Percentiles rank a stretch among this genome's conserved stretches.
phyloP scores from a whole-genome alignment of 2,797 vertebrate genomes.

The Bradypus variegatus region DNA sequence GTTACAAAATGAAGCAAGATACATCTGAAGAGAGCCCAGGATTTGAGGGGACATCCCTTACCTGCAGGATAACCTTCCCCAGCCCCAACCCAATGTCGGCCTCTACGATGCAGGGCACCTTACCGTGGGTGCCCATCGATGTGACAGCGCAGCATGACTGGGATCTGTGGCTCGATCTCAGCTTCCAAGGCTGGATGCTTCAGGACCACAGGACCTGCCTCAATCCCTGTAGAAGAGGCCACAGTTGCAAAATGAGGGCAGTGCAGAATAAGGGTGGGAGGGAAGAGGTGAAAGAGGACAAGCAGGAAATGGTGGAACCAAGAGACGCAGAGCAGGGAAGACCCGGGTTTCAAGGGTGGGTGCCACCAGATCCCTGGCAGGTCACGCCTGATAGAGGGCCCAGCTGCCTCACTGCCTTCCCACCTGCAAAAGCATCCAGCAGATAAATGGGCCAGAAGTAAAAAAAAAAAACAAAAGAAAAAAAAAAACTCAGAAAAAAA shows the following conservation, averaged over 20 bases:
- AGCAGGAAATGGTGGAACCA: neutral
- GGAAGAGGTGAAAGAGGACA: neutral
- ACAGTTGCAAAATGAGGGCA: neutral
- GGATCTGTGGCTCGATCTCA: slow-evolving; percentile 87
- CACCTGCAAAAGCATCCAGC: neutral
- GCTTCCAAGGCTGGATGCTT: slow-evolving; percentile 82
- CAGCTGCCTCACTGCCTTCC: neutral
- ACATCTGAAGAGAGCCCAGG: neutral
- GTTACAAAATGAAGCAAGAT: neutral
- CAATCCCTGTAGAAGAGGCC: slow-evolving; percentile 82
- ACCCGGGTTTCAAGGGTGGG: neutral
- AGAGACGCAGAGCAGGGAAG: neutral
- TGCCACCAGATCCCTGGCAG: neutral
- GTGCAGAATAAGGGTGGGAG: neutral
- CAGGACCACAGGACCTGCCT: slow-evolving; percentile 85
- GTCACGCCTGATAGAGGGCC: neutral
- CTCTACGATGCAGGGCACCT: slow-evolving; percentile 61
- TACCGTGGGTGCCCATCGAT: slow-evolving; percentile 97
- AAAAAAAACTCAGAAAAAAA: neutral
- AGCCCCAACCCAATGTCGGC: neutral
- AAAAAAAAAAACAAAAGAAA: neutral
- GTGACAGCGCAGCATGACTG: slow-evolving; percentile 86
- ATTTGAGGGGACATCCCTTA: neutral
- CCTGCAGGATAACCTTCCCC: neutral
- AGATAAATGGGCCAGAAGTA: neutral